Conservation (phyloP, 2,113 vertebrate species). For the Dipodomys spectabilis region DNA sequence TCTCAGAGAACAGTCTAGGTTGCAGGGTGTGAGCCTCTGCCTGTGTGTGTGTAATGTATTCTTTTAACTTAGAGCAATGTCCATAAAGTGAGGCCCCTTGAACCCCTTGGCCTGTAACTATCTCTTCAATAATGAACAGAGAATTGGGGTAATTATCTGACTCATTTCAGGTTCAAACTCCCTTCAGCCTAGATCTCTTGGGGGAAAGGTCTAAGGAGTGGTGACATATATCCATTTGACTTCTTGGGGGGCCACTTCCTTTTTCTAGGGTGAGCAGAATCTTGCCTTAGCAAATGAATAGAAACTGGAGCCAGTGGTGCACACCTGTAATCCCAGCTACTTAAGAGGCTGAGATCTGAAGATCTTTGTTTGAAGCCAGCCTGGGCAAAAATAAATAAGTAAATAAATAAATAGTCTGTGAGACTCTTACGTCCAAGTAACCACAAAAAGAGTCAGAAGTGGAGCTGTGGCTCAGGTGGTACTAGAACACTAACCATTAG, state of each 20-base stretch:
- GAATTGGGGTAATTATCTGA: constrained; percentile 79
- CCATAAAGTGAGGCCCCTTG: constrained; percentile 75
- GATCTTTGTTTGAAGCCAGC: no score
- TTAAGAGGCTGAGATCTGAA: no score
- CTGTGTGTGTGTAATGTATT: constrained; percentile 49
- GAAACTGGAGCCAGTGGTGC: neutral
- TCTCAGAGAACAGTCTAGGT: constrained; percentile 29
- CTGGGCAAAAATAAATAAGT: no score
- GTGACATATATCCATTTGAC: neutral
- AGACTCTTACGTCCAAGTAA: no score
- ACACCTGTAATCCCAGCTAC: neutral
- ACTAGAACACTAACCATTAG: no score
- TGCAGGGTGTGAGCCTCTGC: constrained; percentile 4
- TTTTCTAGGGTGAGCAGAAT: neutral
- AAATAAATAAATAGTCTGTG: no score
- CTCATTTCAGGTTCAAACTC: constrained; percentile 79
- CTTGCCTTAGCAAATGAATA: neutral
- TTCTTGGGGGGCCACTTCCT: neutral
- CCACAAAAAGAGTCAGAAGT: no score
- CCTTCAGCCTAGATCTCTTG: constrained; percentile 45
- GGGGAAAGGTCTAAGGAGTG: neutral
- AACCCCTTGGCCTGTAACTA: constrained; percentile 69
- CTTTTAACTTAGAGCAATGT: constrained; percentile 71
- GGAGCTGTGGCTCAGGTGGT: no score
- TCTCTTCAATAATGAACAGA: constrained; percentile 66